Conservation (phyloP, 2,888 invertebrate genomes). For the Mycogona germanica region DNA sequence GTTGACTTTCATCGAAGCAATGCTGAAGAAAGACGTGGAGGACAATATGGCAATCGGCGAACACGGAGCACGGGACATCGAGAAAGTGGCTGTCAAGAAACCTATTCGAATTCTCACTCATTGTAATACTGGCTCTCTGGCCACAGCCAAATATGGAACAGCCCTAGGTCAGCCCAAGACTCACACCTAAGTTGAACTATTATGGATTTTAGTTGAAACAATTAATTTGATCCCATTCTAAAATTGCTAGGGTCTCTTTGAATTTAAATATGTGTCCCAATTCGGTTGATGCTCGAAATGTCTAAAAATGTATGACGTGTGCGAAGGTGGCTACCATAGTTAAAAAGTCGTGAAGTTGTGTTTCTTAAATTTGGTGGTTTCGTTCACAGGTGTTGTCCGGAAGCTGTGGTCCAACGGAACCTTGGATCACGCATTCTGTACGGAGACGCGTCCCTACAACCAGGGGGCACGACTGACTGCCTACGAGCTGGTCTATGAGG, state of each 20-base stretch:
- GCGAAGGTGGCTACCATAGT: too few relatives aligned
- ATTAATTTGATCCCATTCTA: background rate
- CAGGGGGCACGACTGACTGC: conserved; percentile 94
- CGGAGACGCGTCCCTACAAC: conserved; percentile 97
- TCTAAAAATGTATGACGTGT: too few relatives aligned
- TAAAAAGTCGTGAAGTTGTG: background rate
- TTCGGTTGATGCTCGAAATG: background rate
- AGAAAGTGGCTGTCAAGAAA: conserved; percentile 44
- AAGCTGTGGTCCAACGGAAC: conserved; percentile 48
- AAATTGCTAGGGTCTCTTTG: background rate
- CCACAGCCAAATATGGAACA: conserved; percentile 95
- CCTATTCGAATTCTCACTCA: conserved; percentile 75
- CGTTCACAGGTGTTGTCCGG: conserved; percentile 57
- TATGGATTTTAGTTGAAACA: background rate
- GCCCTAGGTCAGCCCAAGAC: conserved; percentile 57
- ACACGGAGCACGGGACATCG: conserved; percentile 66
- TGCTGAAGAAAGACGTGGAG: conserved; percentile 72
- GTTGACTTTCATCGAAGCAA: conserved; percentile 59
- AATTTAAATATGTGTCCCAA: background rate
- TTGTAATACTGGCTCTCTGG: conserved; percentile 96
- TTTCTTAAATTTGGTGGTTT: background rate
- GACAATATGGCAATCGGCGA: conserved; percentile 79
- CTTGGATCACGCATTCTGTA: conserved; percentile 79
- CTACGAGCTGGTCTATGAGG: conserved; percentile 83
- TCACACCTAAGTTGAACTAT: background rate